phyloP scores from a whole-genome alignment of 2,888 invertebrate species.

The Sceliomorpha sp. region DNA sequence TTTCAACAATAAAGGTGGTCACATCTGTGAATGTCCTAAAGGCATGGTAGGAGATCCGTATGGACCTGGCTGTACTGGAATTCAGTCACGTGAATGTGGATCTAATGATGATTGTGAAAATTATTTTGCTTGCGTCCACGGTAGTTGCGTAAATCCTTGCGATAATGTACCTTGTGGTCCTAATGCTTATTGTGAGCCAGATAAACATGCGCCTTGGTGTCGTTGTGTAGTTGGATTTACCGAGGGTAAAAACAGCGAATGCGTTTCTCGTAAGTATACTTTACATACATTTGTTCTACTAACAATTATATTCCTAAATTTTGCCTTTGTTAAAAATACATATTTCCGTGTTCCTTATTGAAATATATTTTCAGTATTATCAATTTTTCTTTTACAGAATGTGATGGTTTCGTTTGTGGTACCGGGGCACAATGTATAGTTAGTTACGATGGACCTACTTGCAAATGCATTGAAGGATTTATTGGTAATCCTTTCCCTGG shows the following conservation, averaged over 20 bases:
- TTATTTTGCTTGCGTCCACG: constrained; percentile 89
- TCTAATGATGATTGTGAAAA: constrained; percentile 90
- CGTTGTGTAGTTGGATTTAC: constrained; percentile 91
- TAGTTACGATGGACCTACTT: constrained; percentile 91
- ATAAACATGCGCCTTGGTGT: constrained; percentile 94
- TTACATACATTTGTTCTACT: too few relatives aligned
- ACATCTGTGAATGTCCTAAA: constrained; percentile 91
- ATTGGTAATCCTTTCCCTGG: constrained; percentile 96
- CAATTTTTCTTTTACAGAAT: constrained; percentile 84
- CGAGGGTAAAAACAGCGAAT: constrained; percentile 90
- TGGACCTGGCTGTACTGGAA: constrained; percentile 86
- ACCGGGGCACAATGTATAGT: constrained; percentile 92
- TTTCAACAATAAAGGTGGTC: constrained; percentile 91
- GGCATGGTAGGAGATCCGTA: constrained; percentile 93
- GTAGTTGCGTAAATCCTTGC: constrained; percentile 91
- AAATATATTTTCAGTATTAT: too few relatives aligned
- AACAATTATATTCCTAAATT: too few relatives aligned
- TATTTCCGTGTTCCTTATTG: too few relatives aligned
- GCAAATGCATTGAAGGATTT: constrained; percentile 92
- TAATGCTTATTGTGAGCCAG: constrained; percentile 93
- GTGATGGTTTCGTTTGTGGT: constrained; percentile 89
- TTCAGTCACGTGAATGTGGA: constrained; percentile 85
- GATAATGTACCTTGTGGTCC: constrained; percentile 88
- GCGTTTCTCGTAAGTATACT: constrained; percentile 88
- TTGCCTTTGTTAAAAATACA: too few relatives aligned